Evolutionary conservation across 2,888 invertebrate genomes (phyloP), one percentile per base, ranked within the genome.

Genomic region (Cryptophagus acutangulus): DNA sequence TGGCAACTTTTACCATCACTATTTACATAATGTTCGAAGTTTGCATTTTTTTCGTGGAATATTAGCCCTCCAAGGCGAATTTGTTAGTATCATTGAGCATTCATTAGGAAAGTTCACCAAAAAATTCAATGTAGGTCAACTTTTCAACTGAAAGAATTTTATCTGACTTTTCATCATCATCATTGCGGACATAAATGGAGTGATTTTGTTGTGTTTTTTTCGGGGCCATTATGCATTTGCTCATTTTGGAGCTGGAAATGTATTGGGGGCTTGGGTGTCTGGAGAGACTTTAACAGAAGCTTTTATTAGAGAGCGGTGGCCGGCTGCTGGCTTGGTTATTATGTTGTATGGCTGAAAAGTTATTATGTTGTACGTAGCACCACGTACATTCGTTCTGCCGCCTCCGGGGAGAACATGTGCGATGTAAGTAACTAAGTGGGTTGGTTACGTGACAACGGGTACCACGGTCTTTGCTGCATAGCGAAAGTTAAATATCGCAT

Each of bases 351-450:
- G 36, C 28, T 30, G 37, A 33, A 35, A 46, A 44, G 46, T 46
- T 46, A 45, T 46, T 40, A 45, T 36, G 48, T 45, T 45, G 51
- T 49, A 48, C 40, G 42, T 40, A 49, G 30, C 48, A 38, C 51
- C 53, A 51, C 53, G 53, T 53, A 51, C 49, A 51, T 52, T 53
- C 49, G 48, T 50, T 45, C 50, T 36, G 36, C 36, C 30, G 38
- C 41, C 51, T 50, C 49, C 36, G 17, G 53, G 50, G 51, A 50
- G 41, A 48, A 48, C 51, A 52, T 52, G 51, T 52, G 48, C 51
- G 40, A 47, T 53, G 48, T 50, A 53, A 52, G 53, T 53, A 52
- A 53, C 53, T 53, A 53, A 53, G 51, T 52, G 53, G 50, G 47
- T 42, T 36, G 46, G 43, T 40, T 51, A 53, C 53, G 53, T 53